These are phyloP conservation scores for Xestia rhomboidea DNA, from an alignment of 2,888 invertebrate species.

Conservation along the genomic window DNA sequence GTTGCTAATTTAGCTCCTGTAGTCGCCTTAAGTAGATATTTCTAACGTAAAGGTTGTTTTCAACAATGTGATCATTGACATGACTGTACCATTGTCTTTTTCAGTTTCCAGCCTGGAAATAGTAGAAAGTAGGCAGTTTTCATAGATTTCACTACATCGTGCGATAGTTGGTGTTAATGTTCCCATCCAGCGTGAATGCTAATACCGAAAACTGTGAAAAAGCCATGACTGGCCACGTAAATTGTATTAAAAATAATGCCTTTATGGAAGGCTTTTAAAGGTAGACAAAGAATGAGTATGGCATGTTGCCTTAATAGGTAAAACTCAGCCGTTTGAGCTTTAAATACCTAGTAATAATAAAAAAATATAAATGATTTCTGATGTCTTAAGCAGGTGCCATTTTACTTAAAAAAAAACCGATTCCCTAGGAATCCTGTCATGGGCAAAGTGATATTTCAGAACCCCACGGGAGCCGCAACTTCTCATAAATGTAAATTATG, in stretches of 20 bases:
- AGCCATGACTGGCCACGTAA: background rate
- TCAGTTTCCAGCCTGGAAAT: background rate
- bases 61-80: background rate
- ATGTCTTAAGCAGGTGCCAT: background rate
- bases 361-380: too few species aligned
- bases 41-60: background rate
- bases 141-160: background rate
- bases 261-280: background rate
- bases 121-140: background rate
- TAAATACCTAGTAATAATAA: too few species aligned
- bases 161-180: background rate
- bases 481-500: conserved; percentile 2
- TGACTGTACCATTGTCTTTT: background rate
- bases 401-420: background rate
- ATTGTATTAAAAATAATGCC: background rate
- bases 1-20: too few species aligned
- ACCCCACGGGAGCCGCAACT: background rate
- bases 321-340: background rate
- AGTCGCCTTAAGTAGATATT: conserved; percentile 8
- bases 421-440: conserved; percentile 1
- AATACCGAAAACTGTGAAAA: background rate
- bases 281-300: background rate
- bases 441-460: background rate
- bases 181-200: background rate
- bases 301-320: background rate